A percentile compares a stretch with the other conserved stretches of the same genome.
Evolutionary conservation across 2,888 invertebrate genomes (phyloP).

Genomic region (Tiphia femorata): DNA sequence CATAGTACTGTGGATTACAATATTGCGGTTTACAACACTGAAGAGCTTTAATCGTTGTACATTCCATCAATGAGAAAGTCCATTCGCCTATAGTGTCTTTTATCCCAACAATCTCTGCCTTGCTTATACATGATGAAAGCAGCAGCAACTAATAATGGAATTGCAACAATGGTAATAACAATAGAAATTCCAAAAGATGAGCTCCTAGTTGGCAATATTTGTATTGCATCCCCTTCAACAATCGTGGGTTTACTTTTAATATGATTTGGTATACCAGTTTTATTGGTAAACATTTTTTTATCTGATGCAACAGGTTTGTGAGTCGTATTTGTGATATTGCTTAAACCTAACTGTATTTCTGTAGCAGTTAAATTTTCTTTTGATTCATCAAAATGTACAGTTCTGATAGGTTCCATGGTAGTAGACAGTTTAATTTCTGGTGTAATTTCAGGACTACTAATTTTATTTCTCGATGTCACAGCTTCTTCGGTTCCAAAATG

Average conservation of each 20-base stretch:
- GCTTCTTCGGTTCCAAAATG: constrained; percentile 1
- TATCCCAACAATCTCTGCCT: constrained; percentile 87
- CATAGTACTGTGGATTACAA: no score
- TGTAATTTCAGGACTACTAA: background rate
- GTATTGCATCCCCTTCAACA: constrained; percentile 53
- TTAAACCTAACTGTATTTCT: background rate
- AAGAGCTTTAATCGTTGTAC: constrained; percentile 82
- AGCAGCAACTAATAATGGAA: constrained; percentile 80
- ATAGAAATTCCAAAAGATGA: constrained; percentile 71
- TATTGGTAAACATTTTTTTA: background rate
- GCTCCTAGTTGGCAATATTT: constrained; percentile 50
- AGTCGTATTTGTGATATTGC: background rate
- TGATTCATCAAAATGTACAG: background rate
- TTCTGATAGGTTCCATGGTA: background rate
- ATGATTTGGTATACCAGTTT: constrained; percentile 59
- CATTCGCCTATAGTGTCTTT: constrained; percentile 88
- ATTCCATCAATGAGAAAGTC: constrained; percentile 91
- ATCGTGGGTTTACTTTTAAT: constrained; percentile 71
- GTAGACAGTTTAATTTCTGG: constrained; percentile 10
- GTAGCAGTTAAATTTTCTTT: background rate
- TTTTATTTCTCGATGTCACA: background rate
- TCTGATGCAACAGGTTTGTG: background rate
- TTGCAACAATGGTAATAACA: constrained; percentile 79
- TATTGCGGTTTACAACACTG: background rate
- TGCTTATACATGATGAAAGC: constrained; percentile 77